Evolutionary conservation across 2,113 vertebrate genomes (phyloP).

Genomic region (Lagopus muta): DNA sequence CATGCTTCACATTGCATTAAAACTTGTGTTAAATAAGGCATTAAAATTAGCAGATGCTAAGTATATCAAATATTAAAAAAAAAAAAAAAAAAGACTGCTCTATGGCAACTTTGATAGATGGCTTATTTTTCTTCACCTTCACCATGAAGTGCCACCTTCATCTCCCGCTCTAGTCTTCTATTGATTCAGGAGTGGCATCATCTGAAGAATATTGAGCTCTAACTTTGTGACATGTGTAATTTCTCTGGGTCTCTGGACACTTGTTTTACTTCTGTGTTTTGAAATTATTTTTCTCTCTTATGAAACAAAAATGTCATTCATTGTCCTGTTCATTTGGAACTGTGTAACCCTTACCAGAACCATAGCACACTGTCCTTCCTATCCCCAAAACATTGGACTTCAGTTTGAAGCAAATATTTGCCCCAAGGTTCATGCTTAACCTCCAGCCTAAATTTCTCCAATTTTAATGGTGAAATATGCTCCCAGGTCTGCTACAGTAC

Average conservation of each 20-base stretch:
- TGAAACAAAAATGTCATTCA: neutral
- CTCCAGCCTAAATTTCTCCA: neutral
- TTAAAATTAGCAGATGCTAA: neutral
- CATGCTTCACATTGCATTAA: neutral
- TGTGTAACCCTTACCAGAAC: neutral
- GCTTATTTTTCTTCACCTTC: neutral
- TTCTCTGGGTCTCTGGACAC: neutral
- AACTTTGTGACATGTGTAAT: neutral
- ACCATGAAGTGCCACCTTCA: no score
- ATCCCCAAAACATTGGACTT: neutral
- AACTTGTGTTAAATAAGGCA: neutral
- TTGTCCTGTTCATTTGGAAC: neutral
- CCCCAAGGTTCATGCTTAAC: neutral
- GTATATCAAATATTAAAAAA: neutral
- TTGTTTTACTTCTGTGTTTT: neutral
- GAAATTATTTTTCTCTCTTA: neutral
- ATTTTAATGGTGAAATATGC: neutral
- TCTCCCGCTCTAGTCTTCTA: neutral
- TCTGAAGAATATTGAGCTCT: neutral
- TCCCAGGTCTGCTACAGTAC: neutral
- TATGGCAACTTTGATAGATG: neutral
- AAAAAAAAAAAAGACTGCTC: neutral
- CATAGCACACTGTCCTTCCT: neutral
- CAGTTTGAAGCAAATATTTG: neutral
- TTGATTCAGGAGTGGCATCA: neutral